phyloP scores from a whole-genome alignment of 2,797 vertebrate genomes.

The Poeciliopsis paucimaculata region DNA sequence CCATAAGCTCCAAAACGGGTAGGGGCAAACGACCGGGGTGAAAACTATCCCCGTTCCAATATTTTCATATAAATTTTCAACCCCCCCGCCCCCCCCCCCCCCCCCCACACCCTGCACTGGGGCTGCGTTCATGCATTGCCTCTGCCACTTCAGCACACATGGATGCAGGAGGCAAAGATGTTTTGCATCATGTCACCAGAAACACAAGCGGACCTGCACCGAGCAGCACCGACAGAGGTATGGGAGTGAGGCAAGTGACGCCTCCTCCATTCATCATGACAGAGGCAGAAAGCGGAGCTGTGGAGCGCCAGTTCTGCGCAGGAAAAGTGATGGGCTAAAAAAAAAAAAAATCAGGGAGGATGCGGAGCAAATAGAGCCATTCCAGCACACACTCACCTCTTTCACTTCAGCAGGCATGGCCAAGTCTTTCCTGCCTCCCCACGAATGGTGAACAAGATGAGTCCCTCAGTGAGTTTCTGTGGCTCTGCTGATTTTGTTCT shows the following conservation, averaged over 20 bases:
- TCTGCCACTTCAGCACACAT: slow-evolving; percentile 26
- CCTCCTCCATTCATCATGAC: slow-evolving; percentile 70
- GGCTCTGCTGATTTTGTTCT: slow-evolving; percentile 47
- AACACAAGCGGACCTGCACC: slow-evolving; percentile 73
- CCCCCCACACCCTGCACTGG: slow-evolving; percentile 2
- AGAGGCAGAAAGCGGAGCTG: slow-evolving; percentile 64
- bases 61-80: too few species aligned
- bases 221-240: slow-evolving; percentile 56
- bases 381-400: slow-evolving; percentile 79
- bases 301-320: slow-evolving; percentile 63
- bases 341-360: slow-evolving; percentile 46
- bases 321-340: slow-evolving; percentile 44
- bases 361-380: slow-evolving; percentile 66
- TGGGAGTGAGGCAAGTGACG: slow-evolving; percentile 54
- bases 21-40: too few species aligned
- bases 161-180: slow-evolving; percentile 56
- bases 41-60: too few species aligned
- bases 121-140: slow-evolving; percentile 39
- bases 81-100: too few species aligned
- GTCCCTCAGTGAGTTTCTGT: slow-evolving; percentile 56
- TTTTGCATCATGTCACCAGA: slow-evolving; percentile 64
- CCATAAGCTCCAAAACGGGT: too few species aligned
- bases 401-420: slow-evolving; percentile 83
- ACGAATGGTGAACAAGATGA: slow-evolving; percentile 65
- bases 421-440: slow-evolving; percentile 66